Evolutionary conservation across 2,888 invertebrate genomes (phyloP), one percentile per base, ranked within the genome.

Genomic region (Nymphalis polychloros): DNA sequence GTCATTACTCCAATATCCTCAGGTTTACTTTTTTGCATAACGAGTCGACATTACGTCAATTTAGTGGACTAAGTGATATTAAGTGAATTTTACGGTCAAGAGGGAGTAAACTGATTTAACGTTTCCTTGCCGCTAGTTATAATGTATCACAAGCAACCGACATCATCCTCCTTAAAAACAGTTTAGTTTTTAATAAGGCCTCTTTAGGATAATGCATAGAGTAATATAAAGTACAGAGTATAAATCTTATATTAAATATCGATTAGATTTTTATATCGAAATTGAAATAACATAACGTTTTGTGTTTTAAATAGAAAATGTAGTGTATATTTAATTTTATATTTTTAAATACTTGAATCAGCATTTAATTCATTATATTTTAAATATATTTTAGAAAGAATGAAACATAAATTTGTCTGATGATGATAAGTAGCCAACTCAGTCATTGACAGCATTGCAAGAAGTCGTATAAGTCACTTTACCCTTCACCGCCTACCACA

Each of bases 41-140:
- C 27, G 65, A 50, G 46, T 55, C 57, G 35, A 41, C 53, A 71
- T 68, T 81, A 86, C 87, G 87, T 86, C 83, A 77, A 81, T 82
- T 84, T 71, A 72, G 70, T 73, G 70, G 76, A 77, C 73, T 83
- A 90, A 90, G 88, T 89, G 88, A 89, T 87, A 86, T 87, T 85
- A 67, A 66, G 70, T 70, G 66, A 72, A 73, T 70, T 68, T 69
- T 61, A 64, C 57, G 59, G 64, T 55, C 61, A 68, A 64, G 67
- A 72, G 67, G 66, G 81, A 82, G 84, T 84, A 85, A 80, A 77
- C 81, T 81, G 85, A 84, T 84, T 86, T 87, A 88, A 87, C 84
- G 77, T 82, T 81, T 81, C 79, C 83, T 84, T 71, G 88, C 92
- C 89, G 85, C 86, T 86, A 91, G 91, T 89, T 89, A 90, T 87